Evolutionary conservation across 2,113 vertebrate species (phyloP), one percentile per base, ranked within the genome.

Genomic region (Danionella cerebrum): DNA sequence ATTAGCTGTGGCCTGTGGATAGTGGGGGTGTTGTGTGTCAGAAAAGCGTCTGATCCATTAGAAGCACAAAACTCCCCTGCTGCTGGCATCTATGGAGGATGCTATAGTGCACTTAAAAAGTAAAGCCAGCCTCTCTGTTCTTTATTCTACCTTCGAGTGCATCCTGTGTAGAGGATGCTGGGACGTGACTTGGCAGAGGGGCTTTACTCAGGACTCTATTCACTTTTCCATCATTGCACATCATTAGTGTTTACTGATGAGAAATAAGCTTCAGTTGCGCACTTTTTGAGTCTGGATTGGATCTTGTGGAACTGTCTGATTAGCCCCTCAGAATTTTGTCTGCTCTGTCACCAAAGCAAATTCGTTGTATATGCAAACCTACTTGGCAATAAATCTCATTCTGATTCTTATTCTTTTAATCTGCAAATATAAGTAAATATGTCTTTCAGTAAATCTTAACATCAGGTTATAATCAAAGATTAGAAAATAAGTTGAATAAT

Each of bases 1-100:
- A 88, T 87, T 86, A 85, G 75, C 80, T 72, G 58, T 77, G 72
- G n/a, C 58, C 72, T 78, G 78, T 75, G 79, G 75, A 78, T 76
- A 71, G 82, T 76, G 68, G 81, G 63, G 36, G 48, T n/a, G 36
- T 69, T 55, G 73, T 65, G 53, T 74, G 80, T 82, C 82, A 83
- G 79, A 78, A 82, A 79, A 84, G 80, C 82, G 78, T 73, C 69
- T 60, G 60, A 74, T 77, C 77, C 71, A 69, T 79, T 74, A 77
- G 79, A 82, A 81, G 80, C 76, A 82, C 59, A 79, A 74, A 82
- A 74, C 72, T 74, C 39, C 74, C 75, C 75, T 75, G 76, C 74
- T 71, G 68, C 74, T 65, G 35, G 54, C 63, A 65, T 73, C 69
- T 73, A 76, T 70, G 71, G 35, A 76, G 51, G 75, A 83, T 78